Conservation (phyloP, 2,888 invertebrate genomes). For the Fragum fragum region DNA sequence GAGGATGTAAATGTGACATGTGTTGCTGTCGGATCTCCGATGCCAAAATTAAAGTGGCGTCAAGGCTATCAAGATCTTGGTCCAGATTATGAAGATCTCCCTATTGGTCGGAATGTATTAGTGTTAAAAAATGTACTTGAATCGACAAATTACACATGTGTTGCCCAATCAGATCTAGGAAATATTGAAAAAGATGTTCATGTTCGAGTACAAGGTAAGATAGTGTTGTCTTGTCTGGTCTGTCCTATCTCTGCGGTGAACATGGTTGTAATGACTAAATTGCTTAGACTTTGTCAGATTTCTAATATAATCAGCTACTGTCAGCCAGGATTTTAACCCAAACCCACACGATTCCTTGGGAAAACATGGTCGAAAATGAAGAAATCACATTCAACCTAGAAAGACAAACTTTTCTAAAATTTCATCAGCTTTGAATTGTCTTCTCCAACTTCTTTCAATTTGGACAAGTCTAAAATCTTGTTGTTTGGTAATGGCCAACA, state of each 20-base stretch:
- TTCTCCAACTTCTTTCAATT: no score
- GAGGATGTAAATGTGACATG: constrained; percentile 97
- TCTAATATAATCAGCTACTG: no score
- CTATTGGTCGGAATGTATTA: constrained; percentile 93
- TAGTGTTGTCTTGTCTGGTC: constrained; percentile 1
- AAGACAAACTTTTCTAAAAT: no score
- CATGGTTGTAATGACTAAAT: background rate
- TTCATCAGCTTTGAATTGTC: no score
- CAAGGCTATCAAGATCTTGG: constrained; percentile 90
- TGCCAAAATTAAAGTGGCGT: constrained; percentile 96
- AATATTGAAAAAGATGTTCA: constrained; percentile 95
- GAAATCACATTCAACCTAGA: no score
- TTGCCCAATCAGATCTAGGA: constrained; percentile 96
- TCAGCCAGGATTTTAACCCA: no score
- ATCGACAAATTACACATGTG: constrained; percentile 98
- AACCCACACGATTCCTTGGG: no score
- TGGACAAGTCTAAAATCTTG: no score
- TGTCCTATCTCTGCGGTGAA: background rate
- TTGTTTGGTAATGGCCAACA: no score
- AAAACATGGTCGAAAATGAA: no score
- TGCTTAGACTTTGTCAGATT: background rate
- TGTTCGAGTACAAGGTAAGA: constrained; percentile 97
- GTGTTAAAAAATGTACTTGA: constrained; percentile 95
- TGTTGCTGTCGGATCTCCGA: constrained; percentile 98
- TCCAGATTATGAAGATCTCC: constrained; percentile 90